Evolutionary conservation across 1,140 invertebrate genomes (phyloP).

Genomic region (Drosophila aff.): DNA sequence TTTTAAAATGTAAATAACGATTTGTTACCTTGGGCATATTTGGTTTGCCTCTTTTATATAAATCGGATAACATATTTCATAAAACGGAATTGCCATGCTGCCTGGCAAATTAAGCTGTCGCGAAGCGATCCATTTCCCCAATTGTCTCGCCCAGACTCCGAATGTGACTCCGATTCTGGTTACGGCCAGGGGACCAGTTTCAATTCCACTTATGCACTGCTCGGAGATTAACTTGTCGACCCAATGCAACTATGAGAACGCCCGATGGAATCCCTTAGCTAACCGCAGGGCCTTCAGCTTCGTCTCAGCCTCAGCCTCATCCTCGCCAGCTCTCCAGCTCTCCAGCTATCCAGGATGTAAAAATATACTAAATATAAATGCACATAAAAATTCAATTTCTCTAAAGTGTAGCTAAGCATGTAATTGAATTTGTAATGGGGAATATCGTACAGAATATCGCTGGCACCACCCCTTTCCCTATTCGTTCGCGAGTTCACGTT

Average conservation of each 20-base stretch:
- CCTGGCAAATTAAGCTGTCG: slow-evolving; percentile 62
- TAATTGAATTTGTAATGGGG: slow-evolving; percentile 83
- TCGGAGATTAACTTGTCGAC: slow-evolving; percentile 71
- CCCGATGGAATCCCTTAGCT: slow-evolving; percentile 52
- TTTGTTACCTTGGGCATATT: background rate
- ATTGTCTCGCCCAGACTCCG: slow-evolving; percentile 1
- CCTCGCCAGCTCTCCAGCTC: background rate
- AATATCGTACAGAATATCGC: slow-evolving; percentile 69
- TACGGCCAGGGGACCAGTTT: slow-evolving; percentile 29
- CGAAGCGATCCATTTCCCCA: slow-evolving; percentile 35
- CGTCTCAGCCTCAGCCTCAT: background rate
- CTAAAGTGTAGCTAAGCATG: slow-evolving; percentile 83
- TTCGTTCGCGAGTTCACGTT: slow-evolving; percentile 65
- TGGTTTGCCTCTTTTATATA: background rate
- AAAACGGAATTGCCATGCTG: background rate
- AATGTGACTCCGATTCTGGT: slow-evolving; percentile 1
- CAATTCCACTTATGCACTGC: slow-evolving; percentile 51
- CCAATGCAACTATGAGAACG: slow-evolving; percentile 64
- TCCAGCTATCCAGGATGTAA: slow-evolving; percentile 40
- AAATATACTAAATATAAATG: slow-evolving; percentile 83
- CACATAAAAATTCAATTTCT: slow-evolving; percentile 84
- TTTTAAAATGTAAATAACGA: background rate
- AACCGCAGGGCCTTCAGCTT: slow-evolving; percentile 48
- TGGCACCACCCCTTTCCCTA: slow-evolving; percentile 23
- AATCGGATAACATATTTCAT: no score